Conservation (phyloP, 2,888 invertebrate genomes). For the Dynastes tityus region DNA sequence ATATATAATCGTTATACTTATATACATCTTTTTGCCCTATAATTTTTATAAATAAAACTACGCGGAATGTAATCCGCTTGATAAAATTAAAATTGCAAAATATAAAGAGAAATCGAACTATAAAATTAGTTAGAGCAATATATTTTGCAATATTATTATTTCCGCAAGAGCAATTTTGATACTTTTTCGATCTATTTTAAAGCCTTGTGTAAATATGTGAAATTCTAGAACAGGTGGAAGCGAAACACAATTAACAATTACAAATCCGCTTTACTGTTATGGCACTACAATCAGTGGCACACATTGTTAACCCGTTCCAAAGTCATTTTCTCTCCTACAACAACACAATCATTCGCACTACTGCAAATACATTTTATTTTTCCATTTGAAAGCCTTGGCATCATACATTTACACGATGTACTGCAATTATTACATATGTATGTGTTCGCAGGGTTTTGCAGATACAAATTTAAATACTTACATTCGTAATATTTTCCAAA, state of each 20-base stretch:
- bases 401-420: background rate
- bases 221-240: background rate
- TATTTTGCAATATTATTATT: slow-evolving; percentile 31
- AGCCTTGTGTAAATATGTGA: background rate
- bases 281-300: slow-evolving; percentile 9
- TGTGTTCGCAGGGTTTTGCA: no score
- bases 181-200: slow-evolving; percentile 15
- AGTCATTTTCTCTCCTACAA: slow-evolving; percentile 17
- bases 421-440: no score
- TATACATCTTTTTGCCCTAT: no score
- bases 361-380: background rate
- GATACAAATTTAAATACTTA: slow-evolving; percentile 73
- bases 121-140: slow-evolving; percentile 13
- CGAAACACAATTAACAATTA: slow-evolving; percentile 3
- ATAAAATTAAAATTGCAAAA: slow-evolving; percentile 18
- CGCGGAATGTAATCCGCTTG: background rate
- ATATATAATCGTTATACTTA: no score
- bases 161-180: background rate
- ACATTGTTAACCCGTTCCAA: slow-evolving; percentile 21
- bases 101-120: slow-evolving; percentile 31
- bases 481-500: slow-evolving; percentile 92
- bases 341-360: slow-evolving; percentile 13
- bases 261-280: slow-evolving; percentile 14
- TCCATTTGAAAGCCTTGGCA: background rate
- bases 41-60: no score